Evolutionary conservation across 2,113 vertebrate genomes (phyloP).

Genomic region (Platanista minor): DNA sequence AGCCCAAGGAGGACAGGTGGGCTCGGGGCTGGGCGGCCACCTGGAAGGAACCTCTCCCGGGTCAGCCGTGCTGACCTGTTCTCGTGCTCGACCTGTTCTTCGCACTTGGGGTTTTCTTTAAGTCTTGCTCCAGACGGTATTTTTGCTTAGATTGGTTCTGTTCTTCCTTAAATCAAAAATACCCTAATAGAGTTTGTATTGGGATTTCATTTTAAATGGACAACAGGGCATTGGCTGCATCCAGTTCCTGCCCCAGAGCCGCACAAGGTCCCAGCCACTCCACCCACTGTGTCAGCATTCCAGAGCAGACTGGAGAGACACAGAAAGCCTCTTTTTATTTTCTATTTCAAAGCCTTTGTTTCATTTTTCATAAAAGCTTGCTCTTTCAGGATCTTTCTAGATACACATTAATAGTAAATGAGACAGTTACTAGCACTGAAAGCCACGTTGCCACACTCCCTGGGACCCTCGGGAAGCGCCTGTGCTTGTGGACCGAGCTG

Average conservation of each 20-base stretch:
- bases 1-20: conserved; percentile 92
- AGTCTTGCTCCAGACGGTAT: not conserved
- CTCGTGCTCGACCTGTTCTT: not conserved
- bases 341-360: not conserved
- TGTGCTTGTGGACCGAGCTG: fast-evolving
- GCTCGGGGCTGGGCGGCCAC: not conserved
- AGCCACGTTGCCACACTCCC: not conserved
- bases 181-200: not conserved
- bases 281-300: not conserved
- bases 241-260: not conserved
- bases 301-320: not conserved
- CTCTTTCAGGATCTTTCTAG: not conserved
- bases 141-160: not conserved
- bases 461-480: not conserved
- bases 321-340: not conserved
- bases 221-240: too few relatives aligned
- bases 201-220: not conserved
- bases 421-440: not conserved
- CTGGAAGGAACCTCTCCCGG: not conserved
- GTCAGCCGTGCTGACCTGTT: not conserved
- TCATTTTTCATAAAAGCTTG: not conserved
- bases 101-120: not conserved
- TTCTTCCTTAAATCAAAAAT: not conserved
- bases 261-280: too few relatives aligned
- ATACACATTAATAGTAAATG: too few relatives aligned